Conservation (phyloP, 1,140 invertebrate species). For the Drosophila quadrilineata region DNA sequence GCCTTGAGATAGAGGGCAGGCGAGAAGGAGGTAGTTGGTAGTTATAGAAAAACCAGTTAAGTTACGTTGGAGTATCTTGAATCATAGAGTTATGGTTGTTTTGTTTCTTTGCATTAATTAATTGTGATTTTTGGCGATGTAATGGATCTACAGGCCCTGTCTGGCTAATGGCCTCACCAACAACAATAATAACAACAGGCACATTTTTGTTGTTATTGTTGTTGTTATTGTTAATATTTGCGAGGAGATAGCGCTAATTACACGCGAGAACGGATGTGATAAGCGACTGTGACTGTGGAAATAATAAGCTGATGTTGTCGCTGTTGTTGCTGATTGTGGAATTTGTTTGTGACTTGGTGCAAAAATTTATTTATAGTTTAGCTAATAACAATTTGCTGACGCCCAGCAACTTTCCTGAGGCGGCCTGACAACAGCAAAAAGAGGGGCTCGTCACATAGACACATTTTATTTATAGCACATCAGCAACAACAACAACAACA, state of each 20-base stretch:
- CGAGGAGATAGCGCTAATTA: conserved; percentile 70
- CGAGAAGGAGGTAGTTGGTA: not conserved
- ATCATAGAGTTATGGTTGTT: not conserved
- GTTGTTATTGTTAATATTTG: conserved; percentile 42
- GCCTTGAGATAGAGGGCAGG: conserved; percentile 5
- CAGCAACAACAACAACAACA: too few species aligned
- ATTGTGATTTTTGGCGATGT: conserved; percentile 12
- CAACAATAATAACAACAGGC: conserved; percentile 19
- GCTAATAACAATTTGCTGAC: conserved; percentile 24
- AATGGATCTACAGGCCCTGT: conserved; percentile 27
- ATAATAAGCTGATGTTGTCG: conserved; percentile 30
- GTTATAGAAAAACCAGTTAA: not conserved
- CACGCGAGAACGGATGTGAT: conserved; percentile 63
- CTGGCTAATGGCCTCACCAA: conserved; percentile 19
- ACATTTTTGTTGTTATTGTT: conserved; percentile 48
- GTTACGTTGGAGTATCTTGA: not conserved
- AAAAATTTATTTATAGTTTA: conserved; percentile 33
- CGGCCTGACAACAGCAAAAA: conserved; percentile 66
- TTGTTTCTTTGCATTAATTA: too few species aligned
- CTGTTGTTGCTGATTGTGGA: conserved; percentile 22
- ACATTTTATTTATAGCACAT: conserved; percentile 38
- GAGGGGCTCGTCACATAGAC: conserved; percentile 53
- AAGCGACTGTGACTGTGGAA: conserved; percentile 49
- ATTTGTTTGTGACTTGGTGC: conserved; percentile 35
- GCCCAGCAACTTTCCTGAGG: not conserved